Evolutionary conservation across 2,113 vertebrate species (phyloP), one percentile per base, ranked within the genome.

Genomic region (Acanthisitta chloris): DNA sequence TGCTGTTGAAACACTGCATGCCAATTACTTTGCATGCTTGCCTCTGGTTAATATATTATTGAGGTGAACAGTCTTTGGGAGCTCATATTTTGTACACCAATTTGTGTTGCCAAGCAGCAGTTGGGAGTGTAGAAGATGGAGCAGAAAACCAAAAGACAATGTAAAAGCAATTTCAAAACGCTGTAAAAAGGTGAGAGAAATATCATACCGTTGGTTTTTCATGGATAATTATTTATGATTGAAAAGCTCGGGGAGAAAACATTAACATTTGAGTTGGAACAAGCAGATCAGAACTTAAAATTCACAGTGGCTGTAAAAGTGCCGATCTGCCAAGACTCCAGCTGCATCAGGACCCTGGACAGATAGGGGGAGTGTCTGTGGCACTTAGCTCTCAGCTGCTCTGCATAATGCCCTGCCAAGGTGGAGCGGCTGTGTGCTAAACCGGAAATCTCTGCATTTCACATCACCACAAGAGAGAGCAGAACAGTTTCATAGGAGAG

Each of bases 371-470:
- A 96, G 91, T 96, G 96, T 86, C 59, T 1, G 57, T 3, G 1
- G 81, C 70, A 74, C 69, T 97, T 79, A 92, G 54, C 12, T 15
- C 77, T 94, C 97, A 97, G 96, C 94, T 97, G 97, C 74, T 94
- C 19, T 17, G 10, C 18, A 2, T 2, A 54, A 34, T 17, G 33
- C 28, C 24, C 4, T 95, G 94, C 93, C 96, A 92, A 89, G 42
- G 66, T 43, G 66, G 42, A 85, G 83, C 2, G 21, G 38, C 79
- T 72, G 34, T 83, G 85, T 76, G 43, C 80, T 38, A 45, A 83
- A 67, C 14, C 40, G 15, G 40, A n/a, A 10, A 64, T 40, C 26
- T 90, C 64, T 51, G 12, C 57, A 62, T 67, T 69, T 88, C 85
- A 46, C 26, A 48, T 25, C 52, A 48, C 33, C 54, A 79, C 1